phyloP scores from a whole-genome alignment of 2,888 invertebrate genomes.

The Cheilosia soror region DNA sequence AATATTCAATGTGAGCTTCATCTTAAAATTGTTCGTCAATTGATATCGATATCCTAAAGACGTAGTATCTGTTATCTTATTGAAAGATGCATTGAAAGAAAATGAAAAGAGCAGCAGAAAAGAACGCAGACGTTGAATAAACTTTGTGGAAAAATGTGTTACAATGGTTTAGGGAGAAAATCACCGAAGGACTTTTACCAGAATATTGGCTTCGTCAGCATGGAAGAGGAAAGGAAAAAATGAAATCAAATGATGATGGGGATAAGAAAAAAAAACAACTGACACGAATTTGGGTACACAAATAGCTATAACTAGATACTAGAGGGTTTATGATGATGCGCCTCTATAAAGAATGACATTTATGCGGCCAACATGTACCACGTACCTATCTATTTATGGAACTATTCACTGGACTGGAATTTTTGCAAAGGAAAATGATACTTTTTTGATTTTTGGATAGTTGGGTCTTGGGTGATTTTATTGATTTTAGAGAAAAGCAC shows the following conservation, averaged over 20 bases:
- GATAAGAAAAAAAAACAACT: not conserved
- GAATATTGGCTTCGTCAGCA: slow-evolving; percentile 46
- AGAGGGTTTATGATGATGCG: not conserved
- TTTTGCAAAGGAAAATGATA: not conserved
- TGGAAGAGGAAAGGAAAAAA: not conserved
- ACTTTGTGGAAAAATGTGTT: slow-evolving; percentile 34
- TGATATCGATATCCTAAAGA: slow-evolving; percentile 16
- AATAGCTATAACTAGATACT: not conserved
- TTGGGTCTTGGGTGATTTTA: not conserved
- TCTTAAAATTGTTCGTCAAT: slow-evolving; percentile 25
- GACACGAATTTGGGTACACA: slow-evolving; percentile 23
- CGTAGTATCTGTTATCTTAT: slow-evolving; percentile 1
- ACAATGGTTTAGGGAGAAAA: slow-evolving; percentile 1
- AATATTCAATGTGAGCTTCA: slow-evolving; percentile 24
- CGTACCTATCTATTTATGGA: not conserved
- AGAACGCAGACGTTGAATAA: slow-evolving; percentile 3
- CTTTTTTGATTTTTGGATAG: not conserved
- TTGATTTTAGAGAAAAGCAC: not conserved
- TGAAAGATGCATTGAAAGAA: slow-evolving; percentile 23
- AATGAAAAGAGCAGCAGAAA: slow-evolving; percentile 8
- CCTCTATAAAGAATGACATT: not conserved
- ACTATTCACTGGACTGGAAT: not conserved
- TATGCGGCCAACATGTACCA: not conserved
- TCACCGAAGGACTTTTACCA: slow-evolving; percentile 34
- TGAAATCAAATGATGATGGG: slow-evolving; percentile 10